Base-by-base conservation (phyloP, 2,113 vertebrate species). In the Nothobranchius kuhntae region DNA sequence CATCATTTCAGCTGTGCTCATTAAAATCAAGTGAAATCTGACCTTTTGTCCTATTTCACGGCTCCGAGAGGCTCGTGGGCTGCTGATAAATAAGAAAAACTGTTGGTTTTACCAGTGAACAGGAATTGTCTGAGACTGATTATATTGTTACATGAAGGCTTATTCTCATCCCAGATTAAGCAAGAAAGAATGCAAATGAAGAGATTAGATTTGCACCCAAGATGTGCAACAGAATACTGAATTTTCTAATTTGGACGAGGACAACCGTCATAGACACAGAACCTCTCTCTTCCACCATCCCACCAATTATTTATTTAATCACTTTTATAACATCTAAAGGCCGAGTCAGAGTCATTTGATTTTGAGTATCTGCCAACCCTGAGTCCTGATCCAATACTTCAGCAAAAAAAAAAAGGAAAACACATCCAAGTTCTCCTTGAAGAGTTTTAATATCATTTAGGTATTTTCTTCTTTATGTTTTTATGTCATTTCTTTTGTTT, bases 1-100 rank as follows among this genome's bases (percentile, higher is more conserved):
- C 77, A 77, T 89, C 85, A 80, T 81, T 89, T 85, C 73, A 86
- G 72, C 70, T 47, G 51, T 45, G 65, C 75, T 85, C 76, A 78
- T 86, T 87, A 85, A 71, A 88, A 83, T 83, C 69, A 81, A 73
- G 85, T 71, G 73, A 71, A 83, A 69, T 85, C 64, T 83, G 87
- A 91, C 78, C 86, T 89, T 90, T 87, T 63, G 61, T 80, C 68
- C 63, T 40, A 14, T n/a, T 48, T 60, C 42, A 12, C 61, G 30
- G 75, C 75, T 84, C 40, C 69, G 47, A 82, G 65, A 75, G n/a
- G 13, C 40, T 52, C 72, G 62, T 53, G 47, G 70, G 59, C 75
- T 68, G 54, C 67, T 82, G 73, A 78, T 70, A 61, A 72, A 80
- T 59, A 61, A 14, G 44, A 17, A 24, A 78, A 35, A 66, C 53